Conservation (phyloP, 2,888 invertebrate genomes). For the Cryptocheilus praepositus region DNA sequence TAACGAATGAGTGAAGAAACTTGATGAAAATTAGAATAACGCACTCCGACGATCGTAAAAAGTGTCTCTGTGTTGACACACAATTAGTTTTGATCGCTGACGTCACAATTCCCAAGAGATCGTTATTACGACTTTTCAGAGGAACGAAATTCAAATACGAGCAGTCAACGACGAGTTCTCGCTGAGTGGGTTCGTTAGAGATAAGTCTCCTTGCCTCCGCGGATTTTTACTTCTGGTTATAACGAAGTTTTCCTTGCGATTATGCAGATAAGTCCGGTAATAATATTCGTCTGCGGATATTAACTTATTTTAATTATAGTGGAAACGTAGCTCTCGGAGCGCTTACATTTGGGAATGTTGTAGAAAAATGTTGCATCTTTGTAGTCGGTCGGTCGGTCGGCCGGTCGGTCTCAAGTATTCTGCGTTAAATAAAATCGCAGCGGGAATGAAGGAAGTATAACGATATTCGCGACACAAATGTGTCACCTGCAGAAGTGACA, state of each 20-base stretch:
- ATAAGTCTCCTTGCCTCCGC: conserved; percentile 37
- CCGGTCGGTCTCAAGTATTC: no score
- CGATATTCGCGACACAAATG: neutral
- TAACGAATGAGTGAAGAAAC: no score
- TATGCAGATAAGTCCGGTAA: conserved; percentile 31
- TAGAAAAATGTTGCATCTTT: no score
- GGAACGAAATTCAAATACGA: conserved; percentile 30
- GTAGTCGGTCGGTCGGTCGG: no score
- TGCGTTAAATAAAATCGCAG: no score
- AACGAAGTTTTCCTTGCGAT: conserved; percentile 46
- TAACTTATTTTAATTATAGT: conserved; percentile 36
- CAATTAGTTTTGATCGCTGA: conserved; percentile 10
- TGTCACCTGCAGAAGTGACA: conserved; percentile 11
- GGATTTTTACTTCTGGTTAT: conserved; percentile 43
- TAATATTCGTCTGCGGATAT: conserved; percentile 34
- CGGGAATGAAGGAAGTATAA: conserved; percentile 1
- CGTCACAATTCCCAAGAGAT: conserved; percentile 22
- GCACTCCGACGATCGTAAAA: no score
- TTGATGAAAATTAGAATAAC: no score
- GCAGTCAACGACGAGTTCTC: conserved; percentile 27
- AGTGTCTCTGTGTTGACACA: no score
- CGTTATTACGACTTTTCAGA: conserved; percentile 17
- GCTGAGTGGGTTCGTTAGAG: conserved; percentile 50
- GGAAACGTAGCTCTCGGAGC: no score
- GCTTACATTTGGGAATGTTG: no score